A percentile compares a stretch with the other conserved stretches of the same genome.
phyloP scores from a whole-genome alignment of 2,113 vertebrate genomes.

The Leiothrix lutea region DNA sequence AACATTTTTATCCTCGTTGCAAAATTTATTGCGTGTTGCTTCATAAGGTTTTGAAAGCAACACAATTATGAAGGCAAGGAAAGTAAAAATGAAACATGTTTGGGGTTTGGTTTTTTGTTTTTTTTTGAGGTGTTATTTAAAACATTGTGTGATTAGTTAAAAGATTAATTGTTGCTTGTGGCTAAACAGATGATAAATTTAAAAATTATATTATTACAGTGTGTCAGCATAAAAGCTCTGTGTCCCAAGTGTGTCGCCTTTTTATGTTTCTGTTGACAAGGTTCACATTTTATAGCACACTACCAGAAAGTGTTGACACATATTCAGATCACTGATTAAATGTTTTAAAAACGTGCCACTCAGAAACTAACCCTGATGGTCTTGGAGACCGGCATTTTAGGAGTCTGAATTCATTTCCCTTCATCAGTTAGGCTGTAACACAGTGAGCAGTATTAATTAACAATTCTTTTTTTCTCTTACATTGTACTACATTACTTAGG shows the following conservation, averaged over 20 bases:
- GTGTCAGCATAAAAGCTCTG: conserved; percentile 75
- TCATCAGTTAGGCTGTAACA: conserved; percentile 38
- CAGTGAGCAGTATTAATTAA: conserved; percentile 45
- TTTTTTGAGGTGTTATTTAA: conserved; percentile 66
- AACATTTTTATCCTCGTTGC: conserved; percentile 69
- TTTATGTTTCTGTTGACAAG: conserved; percentile 80
- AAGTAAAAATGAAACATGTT: conserved; percentile 45
- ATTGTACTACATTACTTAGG: not conserved
- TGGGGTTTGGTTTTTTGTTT: not conserved
- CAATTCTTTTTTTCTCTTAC: not conserved
- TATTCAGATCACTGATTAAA: conserved; percentile 82
- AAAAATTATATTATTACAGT: conserved; percentile 76
- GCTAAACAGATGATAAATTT: conserved; percentile 81
- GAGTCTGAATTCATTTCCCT: conserved; percentile 45
- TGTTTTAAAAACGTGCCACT: conserved; percentile 84
- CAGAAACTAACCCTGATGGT: conserved; percentile 81
- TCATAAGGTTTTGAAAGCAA: not conserved
- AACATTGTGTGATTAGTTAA: conserved; percentile 62
- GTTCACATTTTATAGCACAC: conserved; percentile 77
- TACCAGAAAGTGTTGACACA: conserved; percentile 82
- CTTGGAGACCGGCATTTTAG: conserved; percentile 69
- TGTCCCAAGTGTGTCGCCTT: conserved; percentile 77
- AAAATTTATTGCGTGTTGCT: conserved; percentile 71
- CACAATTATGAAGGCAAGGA: not conserved
- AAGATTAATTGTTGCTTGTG: conserved; percentile 78